Conservation (phyloP, 2,888 invertebrate species). For the Lutraria lutraria region DNA sequence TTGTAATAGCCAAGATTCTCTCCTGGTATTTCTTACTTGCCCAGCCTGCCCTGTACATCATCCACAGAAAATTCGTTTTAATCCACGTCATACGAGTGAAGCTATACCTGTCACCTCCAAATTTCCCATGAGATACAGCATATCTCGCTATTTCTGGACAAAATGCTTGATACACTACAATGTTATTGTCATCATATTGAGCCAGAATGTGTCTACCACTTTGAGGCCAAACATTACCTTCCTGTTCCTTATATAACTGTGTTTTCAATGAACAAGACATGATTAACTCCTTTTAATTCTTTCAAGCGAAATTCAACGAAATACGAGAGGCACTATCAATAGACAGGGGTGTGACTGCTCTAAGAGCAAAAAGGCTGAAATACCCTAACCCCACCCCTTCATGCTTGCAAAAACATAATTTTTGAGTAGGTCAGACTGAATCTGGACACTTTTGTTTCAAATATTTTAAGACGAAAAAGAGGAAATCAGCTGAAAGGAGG, state of each 20-base stretch:
- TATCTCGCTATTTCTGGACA: slow-evolving; percentile 73
- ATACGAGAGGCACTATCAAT: no score
- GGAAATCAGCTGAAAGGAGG: no score
- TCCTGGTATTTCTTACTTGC: slow-evolving; percentile 76
- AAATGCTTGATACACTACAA: slow-evolving; percentile 80
- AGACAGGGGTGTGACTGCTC: no score
- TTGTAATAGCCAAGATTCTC: slow-evolving; percentile 74
- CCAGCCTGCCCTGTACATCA: slow-evolving; percentile 82
- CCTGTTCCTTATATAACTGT: slow-evolving; percentile 45
- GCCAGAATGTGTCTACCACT: slow-evolving; percentile 77
- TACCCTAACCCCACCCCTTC: no score
- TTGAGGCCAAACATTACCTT: slow-evolving; percentile 69
- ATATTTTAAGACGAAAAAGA: no score
- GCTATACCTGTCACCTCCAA: slow-evolving; percentile 70
- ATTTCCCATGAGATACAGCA: slow-evolving; percentile 65
- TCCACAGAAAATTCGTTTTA: slow-evolving; percentile 82
- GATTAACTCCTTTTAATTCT: not conserved
- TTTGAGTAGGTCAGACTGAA: no score
- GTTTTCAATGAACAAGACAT: slow-evolving; percentile 32
- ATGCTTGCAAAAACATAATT: no score
- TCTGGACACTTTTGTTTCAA: no score
- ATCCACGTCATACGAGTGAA: slow-evolving; percentile 80
- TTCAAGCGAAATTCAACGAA: no score
- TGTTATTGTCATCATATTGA: slow-evolving; percentile 71
- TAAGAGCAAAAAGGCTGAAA: no score